Evolutionary conservation across 2,888 invertebrate genomes (phyloP).

Genomic region (Aethes cnicana): DNA sequence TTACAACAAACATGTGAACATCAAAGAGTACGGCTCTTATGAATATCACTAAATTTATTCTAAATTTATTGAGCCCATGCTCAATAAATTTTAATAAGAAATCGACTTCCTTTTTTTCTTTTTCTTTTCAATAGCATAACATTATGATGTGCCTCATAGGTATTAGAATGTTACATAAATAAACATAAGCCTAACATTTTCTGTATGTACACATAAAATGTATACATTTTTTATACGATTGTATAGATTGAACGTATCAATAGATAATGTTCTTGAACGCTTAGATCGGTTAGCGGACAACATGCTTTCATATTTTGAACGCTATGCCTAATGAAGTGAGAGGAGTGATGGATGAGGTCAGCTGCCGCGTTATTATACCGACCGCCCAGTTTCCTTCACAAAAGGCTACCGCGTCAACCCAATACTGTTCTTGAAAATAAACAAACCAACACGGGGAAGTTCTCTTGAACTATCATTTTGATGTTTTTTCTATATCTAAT

Average conservation of each 20-base stretch:
- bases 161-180: too few relatives aligned
- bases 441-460: constrained; percentile 39
- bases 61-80: constrained; percentile 40
- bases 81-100: constrained; percentile 50
- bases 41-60: too few relatives aligned
- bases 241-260: constrained; percentile 16
- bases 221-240: not conserved
- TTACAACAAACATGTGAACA: too few relatives aligned
- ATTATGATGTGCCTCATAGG: constrained; percentile 38
- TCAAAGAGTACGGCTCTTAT: too few relatives aligned
- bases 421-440: constrained; percentile 42
- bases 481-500: not conserved
- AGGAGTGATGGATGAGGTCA: constrained; percentile 72
- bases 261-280: constrained; percentile 35
- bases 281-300: constrained; percentile 51
- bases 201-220: not conserved
- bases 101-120: constrained; percentile 36
- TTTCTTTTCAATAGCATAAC: constrained; percentile 39
- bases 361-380: constrained; percentile 49
- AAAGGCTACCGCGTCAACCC: constrained; percentile 42
- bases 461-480: constrained; percentile 22
- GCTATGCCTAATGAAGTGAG: constrained; percentile 74
- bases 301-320: constrained; percentile 59
- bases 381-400: constrained; percentile 48
- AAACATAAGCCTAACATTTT: constrained; percentile 32